Evolutionary conservation across 2,113 vertebrate species (phyloP), one percentile per base, ranked within the genome.

Genomic region (Pelecanoides urinatrix): DNA sequence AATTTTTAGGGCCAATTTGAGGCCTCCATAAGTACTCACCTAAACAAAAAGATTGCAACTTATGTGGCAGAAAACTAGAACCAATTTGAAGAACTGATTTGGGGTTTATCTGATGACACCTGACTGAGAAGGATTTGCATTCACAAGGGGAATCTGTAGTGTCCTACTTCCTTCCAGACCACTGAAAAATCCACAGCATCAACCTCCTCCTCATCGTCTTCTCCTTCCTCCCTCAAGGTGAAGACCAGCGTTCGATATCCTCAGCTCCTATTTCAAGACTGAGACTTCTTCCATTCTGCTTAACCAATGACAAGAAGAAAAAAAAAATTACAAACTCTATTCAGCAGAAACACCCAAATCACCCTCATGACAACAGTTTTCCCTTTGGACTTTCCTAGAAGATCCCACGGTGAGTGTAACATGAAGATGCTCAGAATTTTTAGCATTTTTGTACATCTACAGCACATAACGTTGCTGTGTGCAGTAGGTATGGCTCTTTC

Each of bases 401-500:
- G 75, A 52, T 65, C 17, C 17, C 62, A 34, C 62, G 34, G 9
- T 16, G 22, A 55, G 16, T 14, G 25, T 50, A 68, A 36, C 26
- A 13, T 15, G 14, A 42, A 53, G 68, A 65, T 34, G n/a, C 67
- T 70, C 36, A 82, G 55, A 34, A 74, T 58, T 61, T 36, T 74
- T 61, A 36, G 42, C 49, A 23, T 42, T 47, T 87, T 44, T 67
- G 38, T 59, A 44, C 13, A 40, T 22, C 21, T 76, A 10, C 1
- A 2, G 44, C 53, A 72, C 12, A 14, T 20, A 63, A 58, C 0
- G 0, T 38, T 30, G 21, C 67, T 53, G 20, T 44, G 38, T 66
- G 63, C 42, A 42, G 65, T 14, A 71, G 36, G 11, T 22, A n/a
- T 9, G n/a, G 59, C 6, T 5, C 29, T 34, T 16, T 74, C 61